Evolutionary conservation across 92 coral and sea anemone species (phyloP), one percentile per base, ranked within the genome.

Genomic region (Heteractis magnifica): DNA sequence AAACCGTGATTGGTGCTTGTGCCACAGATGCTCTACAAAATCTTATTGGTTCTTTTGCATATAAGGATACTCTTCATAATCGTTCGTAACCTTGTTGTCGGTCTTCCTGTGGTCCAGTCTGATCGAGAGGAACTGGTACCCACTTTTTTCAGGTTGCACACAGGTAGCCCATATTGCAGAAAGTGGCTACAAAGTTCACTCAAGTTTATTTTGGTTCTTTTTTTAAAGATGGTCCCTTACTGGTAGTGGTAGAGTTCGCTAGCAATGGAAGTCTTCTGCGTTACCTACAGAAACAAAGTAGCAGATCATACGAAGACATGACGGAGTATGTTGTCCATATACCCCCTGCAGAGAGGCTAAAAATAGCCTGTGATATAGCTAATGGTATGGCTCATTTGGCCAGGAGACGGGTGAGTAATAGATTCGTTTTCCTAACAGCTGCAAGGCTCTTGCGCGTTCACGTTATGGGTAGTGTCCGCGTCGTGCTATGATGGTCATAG

Each of bases 1-100:
- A 34, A 34, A 96, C 94, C 74, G 88, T 96, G 60, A 87, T 96
- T 51, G 99, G 99, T 71, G 99, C 99, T 21, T 94, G 99, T 0
- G 1, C 44, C 44, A 34, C 44, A 34, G 0, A 1, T 34, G 3
- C 44, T 34, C 44, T 0, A 34, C 44, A 34, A 34, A 34, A 34
- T 34, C 44, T 34, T 2, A 34, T 34, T 34, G 44, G 44, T 34
- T 34, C 2, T 34, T 34, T 34, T 34, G 44, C 44, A 34, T 34
- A 34, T 2, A 0, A 34, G 44, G 0, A 34, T 34, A 34, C 44
- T 34, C 44, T 34, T 34, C 44, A 34, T 59, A 8, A 23, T 4
- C 4, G 26, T 5, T 53, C 44, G 44, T 34, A 34, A 34, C 44
- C 44, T 34, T 34, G 0, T 26, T 26, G 1, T 34, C 44, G 19